Percentiles rank a stretch among this genome's conserved stretches.
Conservation (phyloP, 2,113 vertebrate genomes). For the Pristiophorus japonicus region DNA sequence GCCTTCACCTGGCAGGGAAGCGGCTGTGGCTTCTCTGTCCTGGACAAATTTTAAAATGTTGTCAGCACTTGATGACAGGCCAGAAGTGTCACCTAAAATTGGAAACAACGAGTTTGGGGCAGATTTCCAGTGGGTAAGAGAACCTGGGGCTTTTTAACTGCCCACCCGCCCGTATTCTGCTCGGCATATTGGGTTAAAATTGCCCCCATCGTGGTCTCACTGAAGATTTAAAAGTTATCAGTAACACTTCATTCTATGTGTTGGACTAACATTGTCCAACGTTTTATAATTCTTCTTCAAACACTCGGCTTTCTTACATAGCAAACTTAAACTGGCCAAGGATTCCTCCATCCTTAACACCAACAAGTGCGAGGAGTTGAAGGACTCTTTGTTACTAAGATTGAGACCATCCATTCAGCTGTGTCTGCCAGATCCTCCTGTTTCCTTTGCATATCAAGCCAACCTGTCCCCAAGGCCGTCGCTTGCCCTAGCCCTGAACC, state of each 20-base stretch:
- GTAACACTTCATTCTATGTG: not conserved
- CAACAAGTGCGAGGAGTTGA: not conserved
- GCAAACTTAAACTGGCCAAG: not conserved
- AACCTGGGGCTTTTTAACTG: not conserved
- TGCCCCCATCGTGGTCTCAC: not conserved
- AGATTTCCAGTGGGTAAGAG: not conserved
- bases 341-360: not conserved
- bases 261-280: not conserved
- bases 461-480: not conserved
- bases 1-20: not conserved
- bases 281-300: not conserved
- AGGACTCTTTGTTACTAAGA: not conserved
- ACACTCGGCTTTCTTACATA: not conserved
- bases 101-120: not conserved
- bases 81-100: not conserved
- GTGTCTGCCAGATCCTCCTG: not conserved
- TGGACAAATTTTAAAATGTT: not conserved
- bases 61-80: not conserved
- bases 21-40: not conserved
- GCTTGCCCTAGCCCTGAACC: not conserved
- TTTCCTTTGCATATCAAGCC: not conserved
- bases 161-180: not conserved
- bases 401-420: not conserved
- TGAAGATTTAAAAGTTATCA: not conserved
- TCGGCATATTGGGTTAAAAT: not conserved